These are phyloP conservation scores for Corvus hawaiiensis DNA, from an alignment of 2,113 vertebrate species.

Conservation along the genomic window DNA sequence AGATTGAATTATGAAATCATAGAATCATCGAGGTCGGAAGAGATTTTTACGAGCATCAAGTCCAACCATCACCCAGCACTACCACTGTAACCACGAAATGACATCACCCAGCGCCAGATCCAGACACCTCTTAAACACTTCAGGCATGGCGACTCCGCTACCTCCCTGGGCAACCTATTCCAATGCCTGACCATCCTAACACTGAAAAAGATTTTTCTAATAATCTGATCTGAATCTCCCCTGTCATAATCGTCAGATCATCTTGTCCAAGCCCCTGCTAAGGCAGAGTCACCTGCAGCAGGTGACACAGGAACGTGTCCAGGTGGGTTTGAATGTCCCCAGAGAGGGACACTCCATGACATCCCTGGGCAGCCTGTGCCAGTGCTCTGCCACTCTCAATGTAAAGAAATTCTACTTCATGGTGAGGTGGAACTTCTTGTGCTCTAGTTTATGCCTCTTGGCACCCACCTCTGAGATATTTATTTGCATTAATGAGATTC, in stretches of 20 bases:
- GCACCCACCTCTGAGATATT: background rate
- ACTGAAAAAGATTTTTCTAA: background rate
- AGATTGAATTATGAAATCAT: background rate
- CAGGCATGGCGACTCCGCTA: fast-evolving
- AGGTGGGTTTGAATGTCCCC: background rate
- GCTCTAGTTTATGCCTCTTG: background rate
- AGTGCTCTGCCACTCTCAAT: background rate
- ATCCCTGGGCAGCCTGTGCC: background rate
- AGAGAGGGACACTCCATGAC: background rate
- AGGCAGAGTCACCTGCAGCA: background rate
- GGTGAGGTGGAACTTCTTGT: background rate
- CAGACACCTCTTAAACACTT: no score
- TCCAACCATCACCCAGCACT: background rate
- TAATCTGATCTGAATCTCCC: background rate
- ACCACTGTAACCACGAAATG: background rate
- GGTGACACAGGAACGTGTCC: no score
- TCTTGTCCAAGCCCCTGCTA: background rate
- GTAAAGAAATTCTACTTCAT: background rate
- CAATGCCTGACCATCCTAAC: background rate
- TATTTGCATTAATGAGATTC: background rate
- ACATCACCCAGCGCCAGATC: fast-evolving
- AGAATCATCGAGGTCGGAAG: background rate
- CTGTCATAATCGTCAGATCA: background rate
- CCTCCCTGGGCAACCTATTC: fast-evolving
- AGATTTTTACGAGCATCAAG: no score